These are phyloP conservation scores for Motacilla alba DNA, from an alignment of 2,113 vertebrate species.

Conservation along the genomic window DNA sequence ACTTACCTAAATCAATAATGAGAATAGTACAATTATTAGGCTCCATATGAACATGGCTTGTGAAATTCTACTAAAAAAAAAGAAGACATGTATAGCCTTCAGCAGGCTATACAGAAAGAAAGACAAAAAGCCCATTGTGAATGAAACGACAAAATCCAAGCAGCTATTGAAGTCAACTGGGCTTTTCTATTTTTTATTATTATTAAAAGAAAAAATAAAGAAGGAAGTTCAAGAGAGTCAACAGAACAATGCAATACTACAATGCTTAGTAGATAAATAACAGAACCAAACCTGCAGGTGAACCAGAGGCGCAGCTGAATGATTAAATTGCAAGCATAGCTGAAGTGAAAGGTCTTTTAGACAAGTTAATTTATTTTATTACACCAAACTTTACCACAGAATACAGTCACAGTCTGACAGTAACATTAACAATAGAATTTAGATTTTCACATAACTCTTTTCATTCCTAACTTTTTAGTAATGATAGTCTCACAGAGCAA, in stretches of 20 bases:
- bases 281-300: conserved; percentile 18
- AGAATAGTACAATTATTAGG: neutral
- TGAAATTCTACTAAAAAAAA: neutral
- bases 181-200: neutral
- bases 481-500: neutral
- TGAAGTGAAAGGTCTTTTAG: neutral
- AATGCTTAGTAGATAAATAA: neutral
- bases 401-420: neutral
- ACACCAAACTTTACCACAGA: neutral
- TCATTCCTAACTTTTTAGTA: neutral
- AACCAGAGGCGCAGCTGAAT: neutral
- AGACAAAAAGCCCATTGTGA: conserved; percentile 9
- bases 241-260: conserved; percentile 20
- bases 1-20: neutral
- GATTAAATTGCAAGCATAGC: neutral
- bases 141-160: neutral
- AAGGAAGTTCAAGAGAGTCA: conserved; percentile 46
- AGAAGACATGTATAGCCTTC: neutral
- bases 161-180: neutral
- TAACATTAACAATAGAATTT: neutral
- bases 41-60: neutral
- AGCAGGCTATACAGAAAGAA: neutral
- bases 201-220: neutral
- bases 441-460: neutral
- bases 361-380: neutral